phyloP scores from a whole-genome alignment of 2,888 invertebrate species.

The Nomada fabriciana region DNA sequence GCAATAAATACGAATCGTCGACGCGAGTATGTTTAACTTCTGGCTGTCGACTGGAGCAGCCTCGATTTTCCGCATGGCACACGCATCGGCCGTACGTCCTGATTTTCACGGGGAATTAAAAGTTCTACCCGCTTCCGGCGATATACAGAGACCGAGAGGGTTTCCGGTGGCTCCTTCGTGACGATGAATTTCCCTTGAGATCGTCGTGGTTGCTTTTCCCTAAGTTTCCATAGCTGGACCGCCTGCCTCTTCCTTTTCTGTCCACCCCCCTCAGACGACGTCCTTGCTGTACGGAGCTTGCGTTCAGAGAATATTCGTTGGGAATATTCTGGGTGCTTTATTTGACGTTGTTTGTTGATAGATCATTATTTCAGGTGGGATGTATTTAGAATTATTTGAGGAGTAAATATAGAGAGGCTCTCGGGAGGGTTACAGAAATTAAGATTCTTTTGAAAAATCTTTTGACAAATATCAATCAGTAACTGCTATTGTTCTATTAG shows the following conservation, averaged over 20 bases:
- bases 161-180: constrained; percentile 63
- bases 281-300: constrained; percentile 16
- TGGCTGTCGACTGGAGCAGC: constrained; percentile 1
- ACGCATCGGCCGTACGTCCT: constrained; percentile 47
- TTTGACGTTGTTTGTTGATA: neutral
- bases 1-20: constrained; percentile 73
- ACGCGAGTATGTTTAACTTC: constrained; percentile 51
- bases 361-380: neutral
- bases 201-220: constrained; percentile 37
- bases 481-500: too few relatives aligned
- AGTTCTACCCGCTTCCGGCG: constrained; percentile 37
- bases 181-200: constrained; percentile 78
- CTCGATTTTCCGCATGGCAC: constrained; percentile 25
- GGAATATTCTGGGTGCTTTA: constrained; percentile 12
- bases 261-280: neutral
- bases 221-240: constrained; percentile 30
- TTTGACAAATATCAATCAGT: too few relatives aligned
- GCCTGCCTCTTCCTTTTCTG: constrained; percentile 15
- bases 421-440: too few relatives aligned
- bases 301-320: neutral
- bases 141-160: constrained; percentile 27
- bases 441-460: too few relatives aligned
- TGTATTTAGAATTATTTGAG: neutral
- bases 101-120: constrained; percentile 73
- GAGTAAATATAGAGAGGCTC: too few relatives aligned